These are phyloP conservation scores for Suillia variegata DNA, from an alignment of 2,888 invertebrate genomes.

Conservation along the genomic window DNA sequence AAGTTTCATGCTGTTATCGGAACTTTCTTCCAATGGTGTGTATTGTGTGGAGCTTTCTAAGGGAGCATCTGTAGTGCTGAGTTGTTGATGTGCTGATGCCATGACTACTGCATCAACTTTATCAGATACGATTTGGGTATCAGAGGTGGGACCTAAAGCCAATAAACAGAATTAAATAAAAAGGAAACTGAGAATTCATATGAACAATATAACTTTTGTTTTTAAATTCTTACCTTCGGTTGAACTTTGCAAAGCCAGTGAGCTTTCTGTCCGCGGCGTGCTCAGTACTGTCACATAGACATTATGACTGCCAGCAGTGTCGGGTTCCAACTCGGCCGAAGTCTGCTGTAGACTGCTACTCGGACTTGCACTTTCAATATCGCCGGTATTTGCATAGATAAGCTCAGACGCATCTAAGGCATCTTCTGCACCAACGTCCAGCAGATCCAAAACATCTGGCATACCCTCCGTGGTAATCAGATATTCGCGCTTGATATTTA, in stretches of 20 bases:
- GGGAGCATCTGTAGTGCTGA: neutral
- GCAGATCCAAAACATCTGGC: neutral
- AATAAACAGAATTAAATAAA: conserved; percentile 17
- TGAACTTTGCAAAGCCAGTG: conserved; percentile 22
- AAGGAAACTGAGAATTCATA: too few relatives aligned
- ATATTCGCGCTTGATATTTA: conserved; percentile 53
- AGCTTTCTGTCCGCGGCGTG: conserved; percentile 39
- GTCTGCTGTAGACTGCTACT: conserved; percentile 25
- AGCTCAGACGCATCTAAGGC: conserved; percentile 19
- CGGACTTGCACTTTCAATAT: neutral
- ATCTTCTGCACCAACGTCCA: neutral
- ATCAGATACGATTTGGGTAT: conserved; percentile 4
- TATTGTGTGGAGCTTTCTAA: neutral
- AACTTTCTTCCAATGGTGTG: neutral
- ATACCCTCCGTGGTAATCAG: conserved; percentile 42
- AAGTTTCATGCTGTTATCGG: too few relatives aligned
- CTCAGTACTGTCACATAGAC: conserved; percentile 52
- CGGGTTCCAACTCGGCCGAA: conserved; percentile 43
- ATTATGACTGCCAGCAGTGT: conserved; percentile 54
- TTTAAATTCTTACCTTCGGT: conserved; percentile 32
- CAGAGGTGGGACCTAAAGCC: conserved; percentile 17
- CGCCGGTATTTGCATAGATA: conserved; percentile 15
- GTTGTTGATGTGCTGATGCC: too few relatives aligned
- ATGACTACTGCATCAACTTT: conserved; percentile 9
- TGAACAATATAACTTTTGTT: too few relatives aligned